These are phyloP conservation scores for Manis javanica DNA, from an alignment of 2,797 vertebrate species.

Conservation along the genomic window DNA sequence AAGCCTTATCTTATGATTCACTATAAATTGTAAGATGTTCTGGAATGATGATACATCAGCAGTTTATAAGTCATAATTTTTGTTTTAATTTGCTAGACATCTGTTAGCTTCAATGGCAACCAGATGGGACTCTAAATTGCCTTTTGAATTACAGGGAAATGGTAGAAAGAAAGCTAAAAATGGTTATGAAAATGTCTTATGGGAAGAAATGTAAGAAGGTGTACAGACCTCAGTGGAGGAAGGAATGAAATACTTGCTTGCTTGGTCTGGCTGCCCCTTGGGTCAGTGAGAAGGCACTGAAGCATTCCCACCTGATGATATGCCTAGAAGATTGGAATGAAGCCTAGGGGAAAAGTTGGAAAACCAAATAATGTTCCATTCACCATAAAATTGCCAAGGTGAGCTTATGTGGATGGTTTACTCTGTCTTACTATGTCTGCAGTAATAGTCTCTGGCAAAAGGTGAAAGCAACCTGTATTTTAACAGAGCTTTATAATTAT, in stretches of 20 bases:
- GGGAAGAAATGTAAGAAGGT: constrained; percentile 68
- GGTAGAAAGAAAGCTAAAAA: constrained; percentile 75
- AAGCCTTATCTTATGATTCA: constrained; percentile 81
- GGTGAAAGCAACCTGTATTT: neutral
- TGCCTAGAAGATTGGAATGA: neutral
- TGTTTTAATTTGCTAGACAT: constrained; percentile 85
- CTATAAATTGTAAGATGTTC: constrained; percentile 70
- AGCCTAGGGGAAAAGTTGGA: neutral
- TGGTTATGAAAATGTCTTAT: constrained; percentile 69
- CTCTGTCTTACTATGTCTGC: neutral
- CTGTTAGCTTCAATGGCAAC: constrained; percentile 84
- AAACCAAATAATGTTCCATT: constrained; percentile 10
- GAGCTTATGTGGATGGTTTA: neutral
- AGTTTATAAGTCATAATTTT: constrained; percentile 85
- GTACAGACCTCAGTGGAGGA: constrained; percentile 59
- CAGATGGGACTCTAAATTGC: constrained; percentile 82
- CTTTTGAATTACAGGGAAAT: constrained; percentile 81
- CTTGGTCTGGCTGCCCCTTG: neutral
- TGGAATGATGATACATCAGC: constrained; percentile 81
- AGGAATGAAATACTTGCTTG: neutral
- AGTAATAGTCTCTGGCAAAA: constrained; percentile 23
- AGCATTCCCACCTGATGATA: neutral
- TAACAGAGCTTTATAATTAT: neutral
- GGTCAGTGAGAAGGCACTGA: neutral
- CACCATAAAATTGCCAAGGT: neutral